These are phyloP conservation scores for Coptodon rendalli DNA, from an alignment of 2,113 vertebrate genomes.

Conservation along the genomic window DNA sequence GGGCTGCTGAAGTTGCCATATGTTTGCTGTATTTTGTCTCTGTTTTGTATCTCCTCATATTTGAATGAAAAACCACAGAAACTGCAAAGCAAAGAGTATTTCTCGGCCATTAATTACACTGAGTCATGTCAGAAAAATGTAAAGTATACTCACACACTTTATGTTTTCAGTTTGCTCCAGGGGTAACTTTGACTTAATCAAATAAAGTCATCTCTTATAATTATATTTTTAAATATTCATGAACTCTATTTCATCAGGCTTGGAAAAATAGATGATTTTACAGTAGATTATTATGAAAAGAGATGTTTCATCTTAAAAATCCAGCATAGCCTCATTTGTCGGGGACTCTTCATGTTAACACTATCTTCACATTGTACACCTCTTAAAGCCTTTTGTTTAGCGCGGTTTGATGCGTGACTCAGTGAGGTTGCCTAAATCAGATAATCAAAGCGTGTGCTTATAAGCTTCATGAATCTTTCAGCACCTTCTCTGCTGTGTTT, in stretches of 20 bases:
- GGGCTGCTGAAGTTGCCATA: background rate
- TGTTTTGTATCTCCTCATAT: background rate
- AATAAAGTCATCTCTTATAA: conserved; percentile 39
- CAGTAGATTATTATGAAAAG: background rate
- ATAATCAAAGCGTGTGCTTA: conserved; percentile 17
- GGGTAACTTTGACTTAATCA: conserved; percentile 25
- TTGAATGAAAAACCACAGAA: background rate
- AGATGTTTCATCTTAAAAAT: background rate
- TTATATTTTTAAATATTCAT: conserved; percentile 62
- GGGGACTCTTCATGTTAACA: background rate
- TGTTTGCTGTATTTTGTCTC: background rate
- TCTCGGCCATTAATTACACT: background rate
- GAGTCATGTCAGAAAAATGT: background rate
- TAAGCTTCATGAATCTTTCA: conserved; percentile 12
- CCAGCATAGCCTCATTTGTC: background rate
- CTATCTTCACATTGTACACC: background rate
- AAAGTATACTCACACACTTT: background rate
- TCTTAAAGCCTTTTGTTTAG: background rate
- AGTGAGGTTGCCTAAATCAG: background rate
- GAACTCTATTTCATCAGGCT: background rate
- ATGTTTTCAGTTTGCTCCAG: background rate
- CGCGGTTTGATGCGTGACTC: background rate
- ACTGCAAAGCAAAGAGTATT: background rate
- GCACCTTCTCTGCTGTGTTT: background rate
- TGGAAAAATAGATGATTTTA: background rate